Evolutionary conservation across 2,888 invertebrate species (phyloP), one percentile per base, ranked within the genome.

Genomic region (Achlya flavicornis): DNA sequence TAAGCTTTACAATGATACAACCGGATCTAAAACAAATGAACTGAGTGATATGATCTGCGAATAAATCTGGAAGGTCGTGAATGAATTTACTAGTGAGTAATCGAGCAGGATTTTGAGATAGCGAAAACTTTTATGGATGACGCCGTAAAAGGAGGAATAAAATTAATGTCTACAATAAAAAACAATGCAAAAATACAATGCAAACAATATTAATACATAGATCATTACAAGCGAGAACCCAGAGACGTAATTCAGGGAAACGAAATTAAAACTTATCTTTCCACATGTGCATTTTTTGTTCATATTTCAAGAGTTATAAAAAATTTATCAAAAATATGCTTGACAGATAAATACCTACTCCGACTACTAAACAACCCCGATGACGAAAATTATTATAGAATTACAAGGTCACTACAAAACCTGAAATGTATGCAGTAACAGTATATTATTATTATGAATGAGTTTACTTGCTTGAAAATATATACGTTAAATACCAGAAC

Each of bases 321-420:
- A n/a, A n/a, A n/a, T n/a, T n/a, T 35, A 35, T 35, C 35, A 35
- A 35, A 35, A 35, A 35, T 3, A 35, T 35, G 35, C 7, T 35
- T 35, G 6, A 7, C 35, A 35, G 26, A n/a, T n/a, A n/a, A n/a
- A n/a, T 26, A 26, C 2, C 1, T 26, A 26, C 26, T 26, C 26
- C 26, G 1, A 26, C 26, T 26, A 26, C 26, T 26, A 26, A 1
- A 1, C 35, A 6, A 35, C 35, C 35, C 35, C 59, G 59, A 59
- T 59, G 59, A 59, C 59, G 59, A 19, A 19, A 59, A 59, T 59
- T 38, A 41, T 59, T 19, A 7, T 59, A 16, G 59, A 43, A 60
- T 60, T 60, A 43, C 43, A 60, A 60, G 60, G 60, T 60, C 60
- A 33, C 11, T 10, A 16, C 14, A 60, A 60, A 60, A 43, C 60